Conservation (phyloP, 2,113 vertebrate species). For the Pycnonotus jocosus region DNA sequence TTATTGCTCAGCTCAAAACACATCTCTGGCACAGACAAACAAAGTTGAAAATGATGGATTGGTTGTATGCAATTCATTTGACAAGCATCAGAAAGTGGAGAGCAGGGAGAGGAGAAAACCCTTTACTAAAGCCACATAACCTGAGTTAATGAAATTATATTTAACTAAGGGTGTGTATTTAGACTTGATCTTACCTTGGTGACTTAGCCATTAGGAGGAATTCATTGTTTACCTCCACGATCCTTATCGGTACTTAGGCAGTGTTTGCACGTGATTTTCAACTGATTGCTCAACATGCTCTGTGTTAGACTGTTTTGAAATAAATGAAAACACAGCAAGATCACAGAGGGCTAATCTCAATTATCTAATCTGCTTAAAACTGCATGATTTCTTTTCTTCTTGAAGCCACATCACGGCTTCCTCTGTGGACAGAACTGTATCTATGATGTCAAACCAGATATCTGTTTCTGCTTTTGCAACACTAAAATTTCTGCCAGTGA, state of each 20-base stretch:
- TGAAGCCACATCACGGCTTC: constrained; percentile 28
- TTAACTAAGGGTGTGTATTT: constrained; percentile 83
- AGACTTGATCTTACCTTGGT: constrained; percentile 81
- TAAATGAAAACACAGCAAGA: constrained; percentile 72
- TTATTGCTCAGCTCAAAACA: neutral
- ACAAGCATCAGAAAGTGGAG: constrained; percentile 63
- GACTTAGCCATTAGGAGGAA: constrained; percentile 88
- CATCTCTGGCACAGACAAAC: constrained; percentile 35
- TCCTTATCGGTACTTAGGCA: constrained; percentile 83
- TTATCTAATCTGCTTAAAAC: constrained; percentile 70
- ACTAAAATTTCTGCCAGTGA: neutral
- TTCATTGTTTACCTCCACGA: constrained; percentile 81
- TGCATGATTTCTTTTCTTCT: constrained; percentile 58
- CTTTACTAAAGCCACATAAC: constrained; percentile 70
- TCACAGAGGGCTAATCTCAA: constrained; percentile 67
- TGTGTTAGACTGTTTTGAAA: constrained; percentile 71
- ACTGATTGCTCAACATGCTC: constrained; percentile 75
- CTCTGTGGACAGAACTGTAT: neutral
- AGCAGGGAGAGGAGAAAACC: neutral
- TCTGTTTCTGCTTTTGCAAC: neutral
- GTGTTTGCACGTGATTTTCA: constrained; percentile 82
- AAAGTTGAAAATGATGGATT: constrained; percentile 70
- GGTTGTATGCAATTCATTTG: constrained; percentile 62
- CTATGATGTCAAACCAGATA: constrained; percentile 6
- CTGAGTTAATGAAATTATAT: constrained; percentile 81